phyloP scores from a whole-genome alignment of 2,888 invertebrate genomes.

The Holacanthella duospinosa region DNA sequence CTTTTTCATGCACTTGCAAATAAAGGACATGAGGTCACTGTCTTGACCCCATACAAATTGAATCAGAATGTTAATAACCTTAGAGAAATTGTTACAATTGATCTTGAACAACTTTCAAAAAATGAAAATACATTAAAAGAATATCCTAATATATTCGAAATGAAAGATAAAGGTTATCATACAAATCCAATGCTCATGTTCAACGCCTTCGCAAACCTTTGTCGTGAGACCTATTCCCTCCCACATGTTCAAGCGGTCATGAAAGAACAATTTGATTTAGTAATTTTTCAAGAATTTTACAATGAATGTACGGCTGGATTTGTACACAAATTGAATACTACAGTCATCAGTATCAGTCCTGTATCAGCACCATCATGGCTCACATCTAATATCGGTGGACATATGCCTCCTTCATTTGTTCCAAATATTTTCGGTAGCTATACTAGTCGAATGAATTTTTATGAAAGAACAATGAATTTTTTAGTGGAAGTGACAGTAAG shows the following conservation, averaged over 20 bases:
- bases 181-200: slow-evolving; percentile 13
- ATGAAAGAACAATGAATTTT: slow-evolving; percentile 10
- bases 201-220: slow-evolving; percentile 10
- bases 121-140: background rate
- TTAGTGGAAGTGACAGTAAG: background rate
- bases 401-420: slow-evolving; percentile 17
- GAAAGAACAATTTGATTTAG: slow-evolving; percentile 36
- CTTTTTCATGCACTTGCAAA: slow-evolving; percentile 46
- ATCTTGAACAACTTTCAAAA: slow-evolving; percentile 11
- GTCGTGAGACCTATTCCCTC: slow-evolving; percentile 19
- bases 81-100: slow-evolving; percentile 28
- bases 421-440: background rate
- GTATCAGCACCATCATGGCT: slow-evolving; percentile 1
- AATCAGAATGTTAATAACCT: slow-evolving; percentile 42
- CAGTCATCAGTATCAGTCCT: slow-evolving; percentile 6
- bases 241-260: slow-evolving; percentile 18
- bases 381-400: background rate
- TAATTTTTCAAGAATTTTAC: slow-evolving; percentile 37
- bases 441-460: slow-evolving; percentile 13
- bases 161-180: slow-evolving; percentile 11
- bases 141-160: slow-evolving; percentile 13
- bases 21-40: slow-evolving; percentile 48
- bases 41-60: slow-evolving; percentile 44
- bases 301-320: slow-evolving; percentile 16
- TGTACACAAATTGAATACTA: slow-evolving; percentile 10